Conservation (phyloP, 2,888 invertebrate species). For the Ephialtes manifestator region DNA sequence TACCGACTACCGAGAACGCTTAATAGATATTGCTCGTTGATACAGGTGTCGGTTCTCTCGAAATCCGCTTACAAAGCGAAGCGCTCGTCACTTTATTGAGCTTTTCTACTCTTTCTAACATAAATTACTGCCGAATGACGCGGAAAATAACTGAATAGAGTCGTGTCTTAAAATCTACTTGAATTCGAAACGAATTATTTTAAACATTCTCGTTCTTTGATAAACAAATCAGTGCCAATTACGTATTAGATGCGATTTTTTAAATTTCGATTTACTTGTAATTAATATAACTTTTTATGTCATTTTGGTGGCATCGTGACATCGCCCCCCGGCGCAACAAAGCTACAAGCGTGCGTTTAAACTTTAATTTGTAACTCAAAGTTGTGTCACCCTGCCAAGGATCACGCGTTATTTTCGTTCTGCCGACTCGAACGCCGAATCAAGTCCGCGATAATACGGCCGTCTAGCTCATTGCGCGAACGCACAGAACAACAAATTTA, state of each 20-base stretch:
- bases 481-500: slow-evolving; percentile 61
- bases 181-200: background rate
- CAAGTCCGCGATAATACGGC: slow-evolving; percentile 36
- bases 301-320: background rate
- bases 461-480: slow-evolving; percentile 43
- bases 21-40: background rate
- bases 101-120: slow-evolving; percentile 4
- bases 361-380: slow-evolving; percentile 6
- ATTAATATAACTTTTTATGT: background rate
- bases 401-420: slow-evolving; percentile 31
- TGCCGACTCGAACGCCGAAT: slow-evolving; percentile 51
- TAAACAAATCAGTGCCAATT: slow-evolving; percentile 37
- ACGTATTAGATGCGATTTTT: slow-evolving; percentile 25
- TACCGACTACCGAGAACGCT: background rate
- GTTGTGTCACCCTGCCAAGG: slow-evolving; percentile 16
- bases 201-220: background rate
- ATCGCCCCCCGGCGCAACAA: slow-evolving; percentile 6
- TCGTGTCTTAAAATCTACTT: background rate
- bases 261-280: background rate
- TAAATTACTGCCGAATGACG: slow-evolving; percentile 14
- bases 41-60: background rate
- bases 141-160: slow-evolving; percentile 4
- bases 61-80: slow-evolving; percentile 3
- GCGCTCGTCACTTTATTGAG: background rate
- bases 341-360: background rate